phyloP scores from a whole-genome alignment of 2,888 invertebrate genomes.

The Sabatieria punctata region DNA sequence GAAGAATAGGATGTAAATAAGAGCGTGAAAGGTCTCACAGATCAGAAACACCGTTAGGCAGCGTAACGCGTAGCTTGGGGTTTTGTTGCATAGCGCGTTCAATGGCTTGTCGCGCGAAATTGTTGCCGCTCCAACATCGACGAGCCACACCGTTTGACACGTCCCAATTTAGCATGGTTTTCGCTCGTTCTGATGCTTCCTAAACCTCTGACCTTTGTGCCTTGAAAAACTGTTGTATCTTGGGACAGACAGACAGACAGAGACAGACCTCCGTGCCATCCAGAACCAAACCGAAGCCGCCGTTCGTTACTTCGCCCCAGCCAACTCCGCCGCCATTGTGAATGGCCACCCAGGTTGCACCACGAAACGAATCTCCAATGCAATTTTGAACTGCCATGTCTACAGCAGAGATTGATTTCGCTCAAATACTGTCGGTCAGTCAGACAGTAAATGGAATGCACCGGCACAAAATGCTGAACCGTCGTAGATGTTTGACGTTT shows the following conservation, averaged over 20 bases:
- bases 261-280: conserved; percentile 43
- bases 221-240: too few relatives aligned
- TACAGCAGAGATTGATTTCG: conserved; percentile 12
- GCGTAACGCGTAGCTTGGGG: conserved; percentile 38
- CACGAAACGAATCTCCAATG: conserved; percentile 43
- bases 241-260: too few relatives aligned
- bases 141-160: conserved; percentile 44
- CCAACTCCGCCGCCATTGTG: conserved; percentile 32
- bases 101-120: conserved; percentile 40
- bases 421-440: too few relatives aligned
- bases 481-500: conserved; percentile 46
- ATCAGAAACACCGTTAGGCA: too few relatives aligned
- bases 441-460: conserved; percentile 18
- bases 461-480: conserved; percentile 46
- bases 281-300: conserved; percentile 46
- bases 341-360: conserved; percentile 46
- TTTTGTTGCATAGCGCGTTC: conserved; percentile 38
- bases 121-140: conserved; percentile 44
- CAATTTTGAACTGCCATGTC: conserved; percentile 47
- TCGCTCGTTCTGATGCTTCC: conserved; percentile 27
- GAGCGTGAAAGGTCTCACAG: too few relatives aligned
- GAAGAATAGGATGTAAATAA: too few relatives aligned
- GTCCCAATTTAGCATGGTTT: conserved; percentile 43
- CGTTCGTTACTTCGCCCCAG: conserved; percentile 48
- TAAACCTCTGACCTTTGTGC: too few relatives aligned